Evolutionary conservation across 2,888 invertebrate genomes (phyloP).

Genomic region (Disparrhopalites patrizii): DNA sequence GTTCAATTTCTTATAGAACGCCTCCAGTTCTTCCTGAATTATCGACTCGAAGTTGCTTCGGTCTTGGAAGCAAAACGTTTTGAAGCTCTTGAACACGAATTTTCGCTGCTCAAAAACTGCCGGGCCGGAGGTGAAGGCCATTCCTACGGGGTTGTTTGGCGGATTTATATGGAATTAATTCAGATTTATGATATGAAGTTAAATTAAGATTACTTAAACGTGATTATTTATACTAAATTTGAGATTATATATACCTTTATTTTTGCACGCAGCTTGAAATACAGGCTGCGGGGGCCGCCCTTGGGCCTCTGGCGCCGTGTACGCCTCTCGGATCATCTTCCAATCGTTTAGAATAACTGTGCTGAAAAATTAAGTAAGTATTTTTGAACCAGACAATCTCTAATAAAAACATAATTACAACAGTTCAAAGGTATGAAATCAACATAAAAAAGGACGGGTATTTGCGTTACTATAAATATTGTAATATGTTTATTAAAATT

Average conservation of each 20-base stretch:
- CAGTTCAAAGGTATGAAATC: no score
- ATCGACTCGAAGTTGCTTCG: background rate
- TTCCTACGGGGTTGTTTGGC: no score
- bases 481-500: background rate
- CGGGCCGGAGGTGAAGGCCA: background rate
- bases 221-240: no score
- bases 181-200: no score
- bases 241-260: background rate
- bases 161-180: no score
- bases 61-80: background rate
- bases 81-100: background rate
- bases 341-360: background rate
- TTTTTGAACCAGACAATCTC: no score
- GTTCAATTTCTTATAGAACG: background rate
- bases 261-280: background rate
- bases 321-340: background rate
- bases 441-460: background rate
- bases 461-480: background rate
- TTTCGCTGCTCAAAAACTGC: background rate
- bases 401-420: no score
- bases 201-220: no score
- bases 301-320: background rate
- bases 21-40: background rate
- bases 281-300: background rate
- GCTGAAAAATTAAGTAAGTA: background rate